Percentiles rank a stretch among this genome's conserved stretches.
Evolutionary conservation across 2,888 invertebrate genomes (phyloP).

Genomic region (Alsophila aescularia): DNA sequence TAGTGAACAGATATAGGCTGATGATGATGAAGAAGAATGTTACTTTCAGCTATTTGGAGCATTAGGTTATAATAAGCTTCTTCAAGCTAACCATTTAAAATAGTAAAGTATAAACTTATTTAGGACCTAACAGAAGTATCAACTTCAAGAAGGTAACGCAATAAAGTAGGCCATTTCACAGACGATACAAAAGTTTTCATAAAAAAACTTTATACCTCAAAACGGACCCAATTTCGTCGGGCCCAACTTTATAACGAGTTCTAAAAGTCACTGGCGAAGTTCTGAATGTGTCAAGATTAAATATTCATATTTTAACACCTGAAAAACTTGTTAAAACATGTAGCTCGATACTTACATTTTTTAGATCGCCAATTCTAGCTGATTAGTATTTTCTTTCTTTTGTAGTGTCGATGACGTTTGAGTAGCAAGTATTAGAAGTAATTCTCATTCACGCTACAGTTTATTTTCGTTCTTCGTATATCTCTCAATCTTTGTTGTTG

Average conservation of each 20-base stretch:
- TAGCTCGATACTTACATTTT: neutral
- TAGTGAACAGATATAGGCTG: too few species aligned
- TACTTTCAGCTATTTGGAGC: too few species aligned
- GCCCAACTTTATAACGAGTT: constrained; percentile 22
- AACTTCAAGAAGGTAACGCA: constrained; percentile 1
- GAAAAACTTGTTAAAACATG: constrained; percentile 6
- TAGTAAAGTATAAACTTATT: too few species aligned
- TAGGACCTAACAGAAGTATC: neutral
- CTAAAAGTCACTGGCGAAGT: constrained; percentile 15
- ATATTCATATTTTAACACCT: constrained; percentile 14
- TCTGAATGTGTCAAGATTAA: constrained; percentile 18
- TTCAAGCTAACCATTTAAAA: too few species aligned
- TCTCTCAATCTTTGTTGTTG: too few species aligned
- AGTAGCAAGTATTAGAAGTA: too few species aligned
- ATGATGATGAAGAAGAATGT: too few species aligned
- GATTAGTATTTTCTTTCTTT: too few species aligned
- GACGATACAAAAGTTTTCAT: constrained; percentile 11
- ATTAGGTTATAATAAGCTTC: too few species aligned
- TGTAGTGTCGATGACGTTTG: too few species aligned
- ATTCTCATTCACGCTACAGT: too few species aligned
- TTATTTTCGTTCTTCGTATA: too few species aligned
- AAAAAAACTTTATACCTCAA: constrained; percentile 18
- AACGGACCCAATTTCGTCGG: constrained; percentile 11
- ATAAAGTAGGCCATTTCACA: constrained; percentile 6
- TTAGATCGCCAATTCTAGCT: neutral